Conservation (phyloP, 2,888 invertebrate genomes). For the Rhodophaea formosa region DNA sequence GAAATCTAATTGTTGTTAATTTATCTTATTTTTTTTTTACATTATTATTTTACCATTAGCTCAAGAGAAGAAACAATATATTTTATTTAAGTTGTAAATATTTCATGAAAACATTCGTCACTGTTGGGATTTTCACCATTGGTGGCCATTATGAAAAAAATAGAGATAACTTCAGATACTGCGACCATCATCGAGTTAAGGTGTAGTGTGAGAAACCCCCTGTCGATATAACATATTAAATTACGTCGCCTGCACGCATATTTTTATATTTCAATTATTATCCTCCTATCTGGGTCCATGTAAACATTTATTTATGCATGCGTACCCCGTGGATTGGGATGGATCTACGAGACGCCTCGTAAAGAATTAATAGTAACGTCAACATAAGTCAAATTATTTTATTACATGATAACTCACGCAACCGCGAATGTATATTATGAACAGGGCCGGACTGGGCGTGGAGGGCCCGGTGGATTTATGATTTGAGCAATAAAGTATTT, state of each 20-base stretch:
- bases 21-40: too few relatives aligned
- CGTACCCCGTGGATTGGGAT: neutral
- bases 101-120: too few relatives aligned
- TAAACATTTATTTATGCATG: constrained; percentile 1
- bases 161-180: neutral
- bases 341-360: constrained; percentile 3
- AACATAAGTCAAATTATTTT: neutral
- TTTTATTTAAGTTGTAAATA: too few relatives aligned
- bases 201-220: neutral
- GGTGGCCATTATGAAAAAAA: too few relatives aligned
- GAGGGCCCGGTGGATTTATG: too few relatives aligned
- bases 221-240: neutral
- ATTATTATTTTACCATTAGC: too few relatives aligned
- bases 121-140: too few relatives aligned
- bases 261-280: neutral
- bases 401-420: neutral
- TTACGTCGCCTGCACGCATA: neutral
- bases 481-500: too few relatives aligned
- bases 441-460: too few relatives aligned
- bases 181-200: neutral
- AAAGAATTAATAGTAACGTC: neutral
- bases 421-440: neutral
- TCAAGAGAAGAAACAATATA: too few relatives aligned
- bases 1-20: too few relatives aligned
- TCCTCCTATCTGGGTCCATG: neutral